Evolutionary conservation across 1,140 invertebrate genomes (phyloP).

Genomic region (Protaetia brevitarsis): DNA sequence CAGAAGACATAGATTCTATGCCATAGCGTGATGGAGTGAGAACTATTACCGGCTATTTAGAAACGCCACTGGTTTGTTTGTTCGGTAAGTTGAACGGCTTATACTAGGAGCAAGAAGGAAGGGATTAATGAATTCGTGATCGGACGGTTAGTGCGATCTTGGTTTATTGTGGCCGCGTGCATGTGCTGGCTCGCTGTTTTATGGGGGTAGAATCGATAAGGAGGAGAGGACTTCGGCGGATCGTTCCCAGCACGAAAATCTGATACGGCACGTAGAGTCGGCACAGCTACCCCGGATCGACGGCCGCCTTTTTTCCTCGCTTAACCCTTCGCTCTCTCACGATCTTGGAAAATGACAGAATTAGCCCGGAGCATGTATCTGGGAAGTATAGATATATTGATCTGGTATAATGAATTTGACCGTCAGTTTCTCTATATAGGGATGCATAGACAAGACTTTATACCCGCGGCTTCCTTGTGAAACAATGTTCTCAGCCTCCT

Average conservation of each 20-base stretch:
- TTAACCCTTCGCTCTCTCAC: slow-evolving; percentile 7
- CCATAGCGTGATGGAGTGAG: too few relatives aligned
- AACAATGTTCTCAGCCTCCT: too few relatives aligned
- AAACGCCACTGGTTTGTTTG: not conserved
- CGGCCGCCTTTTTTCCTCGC: not conserved
- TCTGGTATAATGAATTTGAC: too few relatives aligned
- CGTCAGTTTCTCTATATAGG: too few relatives aligned
- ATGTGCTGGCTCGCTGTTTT: slow-evolving; percentile 11
- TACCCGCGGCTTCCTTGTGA: too few relatives aligned
- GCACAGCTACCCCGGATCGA: slow-evolving; percentile 24
- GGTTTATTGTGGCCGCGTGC: slow-evolving; percentile 10
- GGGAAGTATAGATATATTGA: too few relatives aligned
- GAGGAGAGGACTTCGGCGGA: slow-evolving; percentile 21
- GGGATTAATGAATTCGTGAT: slow-evolving; percentile 19
- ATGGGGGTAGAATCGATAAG: slow-evolving; percentile 33
- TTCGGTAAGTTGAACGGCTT: slow-evolving; percentile 7
- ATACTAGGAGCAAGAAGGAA: not conserved
- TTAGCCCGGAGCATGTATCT: not conserved
- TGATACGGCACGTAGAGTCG: slow-evolving; percentile 28
- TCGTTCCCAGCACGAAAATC: slow-evolving; percentile 37
- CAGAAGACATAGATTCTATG: too few relatives aligned
- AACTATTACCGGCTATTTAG: not conserved
- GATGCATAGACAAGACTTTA: too few relatives aligned
- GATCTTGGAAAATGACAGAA: not conserved
- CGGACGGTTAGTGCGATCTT: slow-evolving; percentile 3